A percentile compares a stretch with the other conserved stretches of the same genome.
phyloP scores from a whole-genome alignment of 2,797 vertebrate genomes.

The Pseudopleuronectes americanus region DNA sequence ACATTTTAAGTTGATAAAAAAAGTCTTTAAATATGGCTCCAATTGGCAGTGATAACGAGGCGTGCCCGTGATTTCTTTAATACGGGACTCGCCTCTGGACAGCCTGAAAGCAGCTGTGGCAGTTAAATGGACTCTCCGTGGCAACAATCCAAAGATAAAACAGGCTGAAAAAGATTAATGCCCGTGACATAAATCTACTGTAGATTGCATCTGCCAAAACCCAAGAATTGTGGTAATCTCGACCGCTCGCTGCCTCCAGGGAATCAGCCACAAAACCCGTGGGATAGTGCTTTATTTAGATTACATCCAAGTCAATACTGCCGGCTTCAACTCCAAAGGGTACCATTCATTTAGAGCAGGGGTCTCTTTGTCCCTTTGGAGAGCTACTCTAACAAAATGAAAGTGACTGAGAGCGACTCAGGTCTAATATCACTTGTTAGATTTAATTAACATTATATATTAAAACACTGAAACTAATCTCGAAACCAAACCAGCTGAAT shows the following conservation, averaged over 20 bases:
- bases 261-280: constrained; percentile 58
- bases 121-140: constrained; percentile 40
- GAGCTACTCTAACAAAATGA: background rate
- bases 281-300: constrained; percentile 69
- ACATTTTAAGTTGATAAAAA: constrained; percentile 5
- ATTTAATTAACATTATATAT: background rate
- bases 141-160: constrained; percentile 55
- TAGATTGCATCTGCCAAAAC: constrained; percentile 65
- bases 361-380: background rate
- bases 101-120: constrained; percentile 20
- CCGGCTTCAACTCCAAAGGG: constrained; percentile 24
- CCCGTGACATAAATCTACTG: constrained; percentile 66
- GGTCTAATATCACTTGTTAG: background rate
- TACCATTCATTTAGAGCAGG: constrained; percentile 22
- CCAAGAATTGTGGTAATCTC: constrained; percentile 72
- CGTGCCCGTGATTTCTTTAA: constrained; percentile 36
- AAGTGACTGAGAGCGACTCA: constrained; percentile 1
- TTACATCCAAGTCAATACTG: constrained; percentile 50
- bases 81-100: constrained; percentile 25
- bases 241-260: constrained; percentile 39
- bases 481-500: background rate
- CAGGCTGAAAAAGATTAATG: constrained; percentile 63
- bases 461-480: background rate
- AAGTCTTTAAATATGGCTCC: constrained; percentile 2
- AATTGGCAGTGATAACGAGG: constrained; percentile 2